Percentiles rank a stretch among this genome's conserved stretches.
Evolutionary conservation across 2,113 vertebrate species (phyloP).

Genomic region (Prionailurus bengalensis): DNA sequence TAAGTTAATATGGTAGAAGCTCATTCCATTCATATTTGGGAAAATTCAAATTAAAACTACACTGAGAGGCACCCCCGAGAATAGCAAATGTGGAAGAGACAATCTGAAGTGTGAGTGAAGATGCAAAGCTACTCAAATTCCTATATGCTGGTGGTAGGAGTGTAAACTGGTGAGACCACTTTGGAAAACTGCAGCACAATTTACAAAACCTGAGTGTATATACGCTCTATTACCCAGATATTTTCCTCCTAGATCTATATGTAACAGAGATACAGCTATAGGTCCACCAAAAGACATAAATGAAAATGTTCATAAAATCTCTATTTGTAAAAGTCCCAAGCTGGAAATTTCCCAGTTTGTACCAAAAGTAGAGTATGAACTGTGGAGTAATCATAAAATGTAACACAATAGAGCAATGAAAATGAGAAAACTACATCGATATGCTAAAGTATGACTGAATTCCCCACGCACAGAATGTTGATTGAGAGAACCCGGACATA

Average conservation of each 20-base stretch:
- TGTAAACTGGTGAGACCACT: neutral
- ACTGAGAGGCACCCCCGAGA: neutral
- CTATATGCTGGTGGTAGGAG: neutral
- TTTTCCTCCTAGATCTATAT: neutral
- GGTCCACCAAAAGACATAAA: neutral
- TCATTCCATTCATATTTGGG: neutral
- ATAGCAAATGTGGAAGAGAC: neutral
- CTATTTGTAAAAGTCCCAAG: neutral
- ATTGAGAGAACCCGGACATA: neutral
- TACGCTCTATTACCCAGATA: neutral
- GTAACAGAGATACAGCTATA: neutral
- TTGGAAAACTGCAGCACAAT: neutral
- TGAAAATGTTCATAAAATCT: neutral
- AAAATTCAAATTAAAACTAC: conserved; percentile 11
- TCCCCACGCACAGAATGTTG: neutral
- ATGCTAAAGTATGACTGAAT: neutral
- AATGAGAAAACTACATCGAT: neutral
- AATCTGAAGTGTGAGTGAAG: neutral
- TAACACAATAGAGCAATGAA: neutral
- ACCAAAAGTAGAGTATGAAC: neutral
- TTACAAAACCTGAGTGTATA: neutral
- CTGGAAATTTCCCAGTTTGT: neutral
- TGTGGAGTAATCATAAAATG: neutral
- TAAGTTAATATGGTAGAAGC: neutral
- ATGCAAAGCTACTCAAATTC: neutral